Evolutionary conservation across 2,797 vertebrate species (phyloP).

Genomic region (Alectoris magna): DNA sequence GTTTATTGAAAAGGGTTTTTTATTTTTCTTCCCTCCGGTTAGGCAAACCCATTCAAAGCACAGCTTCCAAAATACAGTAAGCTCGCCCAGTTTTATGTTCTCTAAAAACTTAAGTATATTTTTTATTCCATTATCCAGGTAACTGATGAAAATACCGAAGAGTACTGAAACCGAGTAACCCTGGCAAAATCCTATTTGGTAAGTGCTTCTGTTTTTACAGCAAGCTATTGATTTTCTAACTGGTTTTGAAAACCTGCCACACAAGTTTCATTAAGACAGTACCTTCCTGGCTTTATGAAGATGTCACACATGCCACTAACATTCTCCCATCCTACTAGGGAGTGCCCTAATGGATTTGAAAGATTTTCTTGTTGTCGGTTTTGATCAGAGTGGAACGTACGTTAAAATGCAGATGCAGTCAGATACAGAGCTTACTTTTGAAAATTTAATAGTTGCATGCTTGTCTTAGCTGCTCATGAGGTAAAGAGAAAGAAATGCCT

Average conservation of each 20-base stretch:
- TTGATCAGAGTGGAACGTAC: not conserved
- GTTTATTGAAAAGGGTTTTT: not conserved
- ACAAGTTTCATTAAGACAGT: not conserved
- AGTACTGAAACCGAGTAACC: not conserved
- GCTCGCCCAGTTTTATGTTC: not conserved
- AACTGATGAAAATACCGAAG: not conserved
- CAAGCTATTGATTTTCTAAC: not conserved
- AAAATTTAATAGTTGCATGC: not conserved
- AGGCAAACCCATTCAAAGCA: not conserved
- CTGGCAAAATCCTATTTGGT: not conserved
- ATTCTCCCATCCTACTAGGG: not conserved
- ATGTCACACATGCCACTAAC: not conserved
- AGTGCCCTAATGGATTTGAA: not conserved
- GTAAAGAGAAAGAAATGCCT: not conserved
- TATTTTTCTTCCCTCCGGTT: not conserved
- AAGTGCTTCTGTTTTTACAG: not conserved
- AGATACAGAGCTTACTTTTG: not conserved
- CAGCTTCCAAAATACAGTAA: not conserved
- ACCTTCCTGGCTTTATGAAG: not conserved
- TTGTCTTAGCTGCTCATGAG: not conserved
- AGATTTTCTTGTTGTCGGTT: not conserved
- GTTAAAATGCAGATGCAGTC: not conserved
- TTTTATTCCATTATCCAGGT: not conserved
- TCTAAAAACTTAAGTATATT: not conserved
- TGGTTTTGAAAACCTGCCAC: slow-evolving; percentile 1